Conservation (phyloP, 2,888 invertebrate species). For the Drosophila rubida region DNA sequence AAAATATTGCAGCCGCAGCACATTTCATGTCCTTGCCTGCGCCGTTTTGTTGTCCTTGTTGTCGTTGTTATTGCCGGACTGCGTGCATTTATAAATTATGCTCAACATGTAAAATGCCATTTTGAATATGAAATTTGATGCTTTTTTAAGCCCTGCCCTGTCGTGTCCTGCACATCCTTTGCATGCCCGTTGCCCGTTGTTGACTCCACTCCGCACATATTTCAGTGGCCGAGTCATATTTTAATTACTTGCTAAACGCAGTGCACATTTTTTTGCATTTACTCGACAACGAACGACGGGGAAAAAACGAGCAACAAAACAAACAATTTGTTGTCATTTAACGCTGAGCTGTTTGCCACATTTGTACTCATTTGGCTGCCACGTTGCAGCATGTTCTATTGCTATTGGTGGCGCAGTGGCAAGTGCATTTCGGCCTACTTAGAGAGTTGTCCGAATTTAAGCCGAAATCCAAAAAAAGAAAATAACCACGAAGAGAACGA, state of each 20-base stretch:
- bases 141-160: conserved; percentile 78
- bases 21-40: conserved; percentile 63
- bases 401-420: no score
- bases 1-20: conserved; percentile 77
- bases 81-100: conserved; percentile 84
- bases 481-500: conserved; percentile 13
- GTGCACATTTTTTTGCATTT: conserved; percentile 60
- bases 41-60: conserved; percentile 41
- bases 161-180: neutral
- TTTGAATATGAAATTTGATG: conserved; percentile 85
- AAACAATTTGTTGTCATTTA: conserved; percentile 61
- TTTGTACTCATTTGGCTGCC: conserved; percentile 61
- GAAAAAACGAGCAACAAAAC: conserved; percentile 9
- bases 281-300: neutral
- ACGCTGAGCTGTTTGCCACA: conserved; percentile 36
- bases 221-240: conserved; percentile 56
- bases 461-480: conserved; percentile 19
- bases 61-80: conserved; percentile 34
- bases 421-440: conserved; percentile 53
- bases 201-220: conserved; percentile 41
- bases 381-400: neutral
- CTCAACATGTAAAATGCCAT: conserved; percentile 85
- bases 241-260: conserved; percentile 75
- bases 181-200: neutral
- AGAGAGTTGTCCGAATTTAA: conserved; percentile 19